phyloP scores from a whole-genome alignment of 2,888 invertebrate species.

The Dasypogon diadema region DNA sequence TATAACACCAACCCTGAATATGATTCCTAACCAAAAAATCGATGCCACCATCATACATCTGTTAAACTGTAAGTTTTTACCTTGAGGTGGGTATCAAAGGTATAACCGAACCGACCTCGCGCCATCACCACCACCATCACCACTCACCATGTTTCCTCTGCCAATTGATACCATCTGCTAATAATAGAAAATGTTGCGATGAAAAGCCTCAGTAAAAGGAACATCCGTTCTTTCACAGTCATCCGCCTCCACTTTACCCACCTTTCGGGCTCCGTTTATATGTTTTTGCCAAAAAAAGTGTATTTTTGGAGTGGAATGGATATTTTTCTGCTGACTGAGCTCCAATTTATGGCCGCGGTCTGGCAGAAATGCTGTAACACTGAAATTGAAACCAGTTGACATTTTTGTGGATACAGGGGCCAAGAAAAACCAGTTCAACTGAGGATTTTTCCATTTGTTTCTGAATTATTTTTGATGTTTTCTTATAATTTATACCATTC shows the following conservation, averaged over 20 bases:
- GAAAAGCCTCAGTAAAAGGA: not conserved
- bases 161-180: slow-evolving; percentile 26
- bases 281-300: not conserved
- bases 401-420: not conserved
- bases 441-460: not conserved
- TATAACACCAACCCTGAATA: not conserved
- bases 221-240: not conserved
- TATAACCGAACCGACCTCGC: no score
- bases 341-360: not conserved
- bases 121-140: no score
- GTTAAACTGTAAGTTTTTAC: not conserved
- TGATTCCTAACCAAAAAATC: not conserved
- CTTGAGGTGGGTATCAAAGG: not conserved
- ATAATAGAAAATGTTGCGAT: slow-evolving; percentile 16
- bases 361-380: not conserved
- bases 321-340: not conserved
- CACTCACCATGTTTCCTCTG: not conserved
- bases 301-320: not conserved
- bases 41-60: not conserved
- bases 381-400: not conserved
- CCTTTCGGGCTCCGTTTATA: not conserved
- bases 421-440: not conserved
- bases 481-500: no score
- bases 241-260: not conserved
- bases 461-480: not conserved